phyloP scores from a whole-genome alignment of 2,888 invertebrate genomes.

The Pseudococcus jackbeardsleyi region DNA sequence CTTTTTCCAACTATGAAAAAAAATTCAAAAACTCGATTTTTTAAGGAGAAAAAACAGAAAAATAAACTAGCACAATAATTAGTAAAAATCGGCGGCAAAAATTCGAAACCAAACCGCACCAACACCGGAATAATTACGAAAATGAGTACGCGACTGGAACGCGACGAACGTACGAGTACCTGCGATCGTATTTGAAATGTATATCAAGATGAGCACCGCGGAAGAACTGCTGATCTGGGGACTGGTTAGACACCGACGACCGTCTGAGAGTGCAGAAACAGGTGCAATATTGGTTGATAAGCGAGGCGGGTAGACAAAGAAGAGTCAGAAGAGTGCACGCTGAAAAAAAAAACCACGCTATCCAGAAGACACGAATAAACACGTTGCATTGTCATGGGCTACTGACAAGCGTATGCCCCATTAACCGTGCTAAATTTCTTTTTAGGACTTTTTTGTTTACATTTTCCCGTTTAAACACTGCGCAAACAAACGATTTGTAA shows the following conservation, averaged over 20 bases:
- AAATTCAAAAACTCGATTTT: neutral
- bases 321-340: neutral
- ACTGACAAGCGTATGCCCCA: conserved; percentile 62
- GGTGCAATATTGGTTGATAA: conserved; percentile 60
- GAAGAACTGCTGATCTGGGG: conserved; percentile 41
- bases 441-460: conserved; percentile 60
- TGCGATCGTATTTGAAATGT: neutral
- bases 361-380: conserved; percentile 57
- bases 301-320: conserved; percentile 10
- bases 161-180: neutral
- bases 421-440: conserved; percentile 63
- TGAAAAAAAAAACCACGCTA: neutral
- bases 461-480: conserved; percentile 56
- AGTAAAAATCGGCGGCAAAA: neutral
- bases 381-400: conserved; percentile 62
- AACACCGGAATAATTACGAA: neutral
- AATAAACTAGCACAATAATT: conserved; percentile 2
- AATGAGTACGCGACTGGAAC: neutral
- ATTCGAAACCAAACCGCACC: neutral
- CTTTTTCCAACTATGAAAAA: neutral
- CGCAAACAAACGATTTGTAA: conserved; percentile 53
- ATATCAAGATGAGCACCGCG: conserved; percentile 55
- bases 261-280: conserved; percentile 57
- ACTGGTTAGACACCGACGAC: conserved; percentile 26
- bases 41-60: neutral